Evolutionary conservation across 2,888 invertebrate species (phyloP).

Genomic region (Conomelus anceps): DNA sequence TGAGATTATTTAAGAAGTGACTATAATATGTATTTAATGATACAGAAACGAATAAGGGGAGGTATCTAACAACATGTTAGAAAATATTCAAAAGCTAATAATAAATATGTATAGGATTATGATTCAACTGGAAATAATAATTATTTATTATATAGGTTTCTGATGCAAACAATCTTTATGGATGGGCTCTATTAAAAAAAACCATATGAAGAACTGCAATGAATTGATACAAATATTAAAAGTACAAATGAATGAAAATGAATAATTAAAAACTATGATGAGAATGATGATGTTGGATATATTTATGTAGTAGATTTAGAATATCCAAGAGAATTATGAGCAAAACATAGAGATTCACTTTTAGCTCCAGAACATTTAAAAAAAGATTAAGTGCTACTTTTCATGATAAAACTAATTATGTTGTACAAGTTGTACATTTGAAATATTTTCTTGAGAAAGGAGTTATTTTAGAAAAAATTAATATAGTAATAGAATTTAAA

Average conservation of each 20-base stretch:
- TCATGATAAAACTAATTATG: not conserved
- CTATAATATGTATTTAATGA: conserved; percentile 34
- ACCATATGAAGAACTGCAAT: conserved; percentile 19
- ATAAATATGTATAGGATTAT: conserved; percentile 16
- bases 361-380: not conserved
- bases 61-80: conserved; percentile 33
- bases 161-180: conserved; percentile 32
- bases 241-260: not conserved
- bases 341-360: not conserved
- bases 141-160: conserved; percentile 20
- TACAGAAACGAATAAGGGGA: conserved; percentile 34
- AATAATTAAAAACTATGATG: not conserved
- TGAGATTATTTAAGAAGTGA: conserved; percentile 36
- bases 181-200: conserved; percentile 21
- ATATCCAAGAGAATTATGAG: not conserved
- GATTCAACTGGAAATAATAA: not conserved
- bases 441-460: conserved; percentile 2
- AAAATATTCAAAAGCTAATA: conserved; percentile 20
- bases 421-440: not conserved
- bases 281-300: not conserved
- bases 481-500: not conserved
- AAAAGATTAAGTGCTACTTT: not conserved
- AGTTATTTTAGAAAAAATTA: not conserved
- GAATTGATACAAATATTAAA: not conserved
- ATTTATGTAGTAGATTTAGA: not conserved